Conservation (phyloP, 2,113 vertebrate species). For the Corythoichthys haematopterus region DNA sequence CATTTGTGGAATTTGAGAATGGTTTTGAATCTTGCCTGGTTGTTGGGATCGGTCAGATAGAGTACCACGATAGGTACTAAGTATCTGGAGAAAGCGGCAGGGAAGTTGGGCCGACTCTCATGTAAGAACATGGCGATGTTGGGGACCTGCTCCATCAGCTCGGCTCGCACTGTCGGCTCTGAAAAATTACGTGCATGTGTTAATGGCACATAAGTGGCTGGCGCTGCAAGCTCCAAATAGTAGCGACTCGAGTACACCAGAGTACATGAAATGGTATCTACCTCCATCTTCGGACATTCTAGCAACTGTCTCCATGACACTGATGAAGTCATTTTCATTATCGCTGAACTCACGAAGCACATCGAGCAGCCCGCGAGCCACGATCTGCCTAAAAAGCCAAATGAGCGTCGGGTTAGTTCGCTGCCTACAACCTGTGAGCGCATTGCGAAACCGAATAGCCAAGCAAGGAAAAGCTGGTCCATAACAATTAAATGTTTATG, state of each 20-base stretch:
- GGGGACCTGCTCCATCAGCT: conserved; percentile 88
- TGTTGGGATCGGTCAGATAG: conserved; percentile 83
- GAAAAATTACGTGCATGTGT: conserved; percentile 20
- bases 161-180: conserved; percentile 86
- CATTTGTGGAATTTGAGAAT: background rate
- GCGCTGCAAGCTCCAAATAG: background rate
- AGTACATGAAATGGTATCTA: conserved; percentile 45
- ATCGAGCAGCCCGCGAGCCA: conserved; percentile 83
- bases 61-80: conserved; percentile 81
- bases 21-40: conserved; percentile 73
- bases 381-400: conserved; percentile 79
- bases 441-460: conserved; percentile 25
- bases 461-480: conserved; percentile 25
- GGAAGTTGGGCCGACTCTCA: conserved; percentile 81
- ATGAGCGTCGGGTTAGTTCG: conserved; percentile 35
- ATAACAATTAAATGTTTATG: background rate
- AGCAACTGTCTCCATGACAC: conserved; percentile 82
- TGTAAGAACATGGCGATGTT: conserved; percentile 84
- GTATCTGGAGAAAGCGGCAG: conserved; percentile 80
- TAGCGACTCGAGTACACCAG: background rate
- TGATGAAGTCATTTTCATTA: conserved; percentile 84
- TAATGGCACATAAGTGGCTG: background rate
- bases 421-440: conserved; percentile 17
- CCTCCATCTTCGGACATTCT: conserved; percentile 89
- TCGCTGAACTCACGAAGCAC: conserved; percentile 83